These are phyloP conservation scores for Drosophila stalkeri DNA, from an alignment of 2,888 invertebrate species.

Conservation along the genomic window DNA sequence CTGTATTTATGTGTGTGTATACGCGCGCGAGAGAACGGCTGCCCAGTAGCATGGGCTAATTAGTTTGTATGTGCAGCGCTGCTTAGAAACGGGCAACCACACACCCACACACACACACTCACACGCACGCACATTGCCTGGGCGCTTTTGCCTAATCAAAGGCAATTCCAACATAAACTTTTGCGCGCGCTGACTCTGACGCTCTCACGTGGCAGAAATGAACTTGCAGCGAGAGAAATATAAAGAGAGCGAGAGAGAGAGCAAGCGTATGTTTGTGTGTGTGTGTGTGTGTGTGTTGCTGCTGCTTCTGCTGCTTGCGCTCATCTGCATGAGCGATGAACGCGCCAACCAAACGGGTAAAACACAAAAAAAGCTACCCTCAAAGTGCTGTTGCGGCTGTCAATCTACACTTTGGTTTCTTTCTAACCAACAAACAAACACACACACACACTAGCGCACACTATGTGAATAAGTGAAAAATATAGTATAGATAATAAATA, in stretches of 20 bases:
- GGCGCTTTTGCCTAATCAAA: conserved; percentile 36
- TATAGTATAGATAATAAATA: conserved; percentile 25
- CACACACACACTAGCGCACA: conserved; percentile 43
- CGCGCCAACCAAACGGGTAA: conserved; percentile 70
- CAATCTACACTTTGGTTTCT: conserved; percentile 86
- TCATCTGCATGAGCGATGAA: conserved; percentile 76
- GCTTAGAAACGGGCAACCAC: conserved; percentile 40
- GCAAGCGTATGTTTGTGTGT: background rate
- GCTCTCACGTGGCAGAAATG: conserved; percentile 37
- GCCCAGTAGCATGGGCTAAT: conserved; percentile 39
- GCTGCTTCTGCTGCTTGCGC: conserved; percentile 27
- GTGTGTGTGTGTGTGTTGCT: conserved; percentile 9
- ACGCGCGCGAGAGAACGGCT: conserved; percentile 10
- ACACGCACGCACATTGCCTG: conserved; percentile 15
- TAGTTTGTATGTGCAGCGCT: conserved; percentile 36
- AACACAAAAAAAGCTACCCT: conserved; percentile 83
- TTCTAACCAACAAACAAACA: conserved; percentile 82
- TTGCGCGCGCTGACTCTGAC: conserved; percentile 20
- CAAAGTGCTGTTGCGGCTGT: conserved; percentile 78
- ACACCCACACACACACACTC: conserved; percentile 16
- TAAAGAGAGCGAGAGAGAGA: conserved; percentile 6
- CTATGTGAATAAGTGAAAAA: conserved; percentile 31
- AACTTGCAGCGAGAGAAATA: conserved; percentile 20
- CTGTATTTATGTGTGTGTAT: conserved; percentile 72
- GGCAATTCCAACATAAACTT: conserved; percentile 60